Conservation (phyloP, 2,113 vertebrate genomes). For the Lasiurus cinereus region DNA sequence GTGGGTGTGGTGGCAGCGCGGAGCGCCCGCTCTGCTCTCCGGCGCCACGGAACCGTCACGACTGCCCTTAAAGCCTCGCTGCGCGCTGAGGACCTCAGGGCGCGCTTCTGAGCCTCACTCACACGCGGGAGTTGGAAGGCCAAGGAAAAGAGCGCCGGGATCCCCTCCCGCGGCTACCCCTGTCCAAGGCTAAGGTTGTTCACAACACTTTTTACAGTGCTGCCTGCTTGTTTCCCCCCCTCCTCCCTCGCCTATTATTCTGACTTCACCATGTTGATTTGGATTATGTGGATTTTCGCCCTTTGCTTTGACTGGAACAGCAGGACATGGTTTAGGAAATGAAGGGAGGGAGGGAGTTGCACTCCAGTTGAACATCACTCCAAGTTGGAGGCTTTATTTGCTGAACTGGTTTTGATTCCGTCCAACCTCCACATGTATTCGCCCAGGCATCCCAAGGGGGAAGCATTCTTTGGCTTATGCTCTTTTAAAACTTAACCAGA, state of each 20-base stretch:
- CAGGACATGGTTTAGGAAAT: slow-evolving; percentile 83
- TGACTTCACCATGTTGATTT: slow-evolving; percentile 85
- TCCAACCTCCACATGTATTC: slow-evolving; percentile 42
- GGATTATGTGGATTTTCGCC: slow-evolving; percentile 87
- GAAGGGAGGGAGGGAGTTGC: slow-evolving; percentile 63
- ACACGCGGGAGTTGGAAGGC: not conserved
- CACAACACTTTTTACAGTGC: slow-evolving; percentile 72
- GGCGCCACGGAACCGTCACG: not conserved
- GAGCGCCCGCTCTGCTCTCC: not conserved
- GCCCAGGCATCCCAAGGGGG: slow-evolving; percentile 13
- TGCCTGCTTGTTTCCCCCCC: slow-evolving; percentile 71
- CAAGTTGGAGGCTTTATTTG: slow-evolving; percentile 74
- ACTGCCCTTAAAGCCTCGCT: not conserved
- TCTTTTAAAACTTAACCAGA: slow-evolving; percentile 76
- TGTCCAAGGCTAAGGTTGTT: not conserved
- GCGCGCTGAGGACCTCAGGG: not conserved
- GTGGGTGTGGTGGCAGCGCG: slow-evolving; percentile 32
- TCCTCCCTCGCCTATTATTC: slow-evolving; percentile 81
- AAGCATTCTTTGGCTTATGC: slow-evolving; percentile 67
- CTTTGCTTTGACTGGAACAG: slow-evolving; percentile 88
- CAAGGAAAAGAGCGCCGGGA: not conserved
- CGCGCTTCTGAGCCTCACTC: not conserved
- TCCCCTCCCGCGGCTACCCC: not conserved
- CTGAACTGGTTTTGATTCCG: slow-evolving; percentile 76
- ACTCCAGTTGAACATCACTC: slow-evolving; percentile 82